Evolutionary conservation across 1,140 invertebrate species (phyloP).

Genomic region (Aleiodes sp.): DNA sequence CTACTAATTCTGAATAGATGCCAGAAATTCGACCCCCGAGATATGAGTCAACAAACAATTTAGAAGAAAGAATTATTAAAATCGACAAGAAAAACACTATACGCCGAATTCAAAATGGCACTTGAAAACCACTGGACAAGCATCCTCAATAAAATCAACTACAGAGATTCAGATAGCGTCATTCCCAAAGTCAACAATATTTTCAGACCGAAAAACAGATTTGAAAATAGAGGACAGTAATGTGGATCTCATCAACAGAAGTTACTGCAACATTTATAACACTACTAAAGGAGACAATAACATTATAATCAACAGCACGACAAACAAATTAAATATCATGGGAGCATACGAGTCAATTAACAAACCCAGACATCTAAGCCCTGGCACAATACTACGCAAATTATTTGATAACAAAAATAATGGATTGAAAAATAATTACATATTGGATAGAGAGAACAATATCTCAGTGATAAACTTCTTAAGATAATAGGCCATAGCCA

Average conservation of each 20-base stretch:
- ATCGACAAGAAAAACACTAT: no score
- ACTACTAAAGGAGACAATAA: slow-evolving; percentile 8
- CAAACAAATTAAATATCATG: slow-evolving; percentile 22
- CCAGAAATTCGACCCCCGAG: no score
- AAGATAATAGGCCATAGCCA: not conserved
- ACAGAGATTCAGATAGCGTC: not conserved
- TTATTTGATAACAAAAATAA: not conserved
- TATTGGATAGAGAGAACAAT: no score
- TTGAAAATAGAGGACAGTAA: slow-evolving; percentile 19
- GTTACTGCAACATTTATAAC: not conserved
- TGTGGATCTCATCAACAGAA: not conserved
- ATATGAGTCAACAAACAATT: no score
- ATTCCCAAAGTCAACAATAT: slow-evolving; percentile 34
- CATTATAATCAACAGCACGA: slow-evolving; percentile 15
- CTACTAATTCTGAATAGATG: no score
- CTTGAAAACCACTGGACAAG: not conserved
- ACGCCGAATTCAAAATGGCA: no score
- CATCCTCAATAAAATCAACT: slow-evolving; percentile 22
- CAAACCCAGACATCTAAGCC: slow-evolving; percentile 8
- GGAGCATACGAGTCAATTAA: slow-evolving; percentile 19
- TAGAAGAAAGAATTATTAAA: no score
- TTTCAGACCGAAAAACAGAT: slow-evolving; percentile 13
- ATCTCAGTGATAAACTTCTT: no score
- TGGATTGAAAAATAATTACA: not conserved
- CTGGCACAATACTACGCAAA: not conserved